Base-by-base conservation (phyloP, 2,113 vertebrate genomes). In the Tauraco erythrolophus region DNA sequence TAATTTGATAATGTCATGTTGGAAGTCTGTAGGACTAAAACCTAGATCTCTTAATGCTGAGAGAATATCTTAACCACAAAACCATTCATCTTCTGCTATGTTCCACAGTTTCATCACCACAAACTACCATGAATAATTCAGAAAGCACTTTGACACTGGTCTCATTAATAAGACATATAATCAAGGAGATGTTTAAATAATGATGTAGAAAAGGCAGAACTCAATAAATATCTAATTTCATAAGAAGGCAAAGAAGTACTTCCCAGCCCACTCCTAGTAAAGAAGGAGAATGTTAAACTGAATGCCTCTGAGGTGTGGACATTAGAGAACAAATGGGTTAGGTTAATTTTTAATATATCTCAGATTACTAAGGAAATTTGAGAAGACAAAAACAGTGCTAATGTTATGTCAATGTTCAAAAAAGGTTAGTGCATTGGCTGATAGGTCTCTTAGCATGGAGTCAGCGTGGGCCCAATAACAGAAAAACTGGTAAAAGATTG, bases 221-320 rank as follows among this genome's bases (percentile, higher is more conserved):
- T 96, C 94, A 91, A 97, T 97, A 96, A 97, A 95, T 95, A 97
- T 61, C 88, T 95, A 91, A 94, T 94, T 92, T 88, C 45, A 81
- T 81, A 84, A 92, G 54, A 84, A 88, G 65, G 24, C 65, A 86
- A 93, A 83, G 53, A 94, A 92, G 62, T 43, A 56, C 79, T 93
- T 92, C 64, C 30, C 64, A 89, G 33, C 31, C 48, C 35, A 71
- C 53, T 9, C 14, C 37, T 72, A 28, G 24, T 79, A 95, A 94
- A 86, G 72, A 93, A 88, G 56, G 87, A 91, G 35, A 39, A 87
- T 94, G 22, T 92, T 94, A 79, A 89, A 86, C 65, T 71, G 72
- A 88, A 69, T 61, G 57, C 30, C 84, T 96, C 65, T 72, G 74
- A 97, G 81, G 87, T 92, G 84, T 61, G 70, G 70, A 51, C 24